phyloP scores from a whole-genome alignment of 2,113 vertebrate genomes.

The Gulo gulo region DNA sequence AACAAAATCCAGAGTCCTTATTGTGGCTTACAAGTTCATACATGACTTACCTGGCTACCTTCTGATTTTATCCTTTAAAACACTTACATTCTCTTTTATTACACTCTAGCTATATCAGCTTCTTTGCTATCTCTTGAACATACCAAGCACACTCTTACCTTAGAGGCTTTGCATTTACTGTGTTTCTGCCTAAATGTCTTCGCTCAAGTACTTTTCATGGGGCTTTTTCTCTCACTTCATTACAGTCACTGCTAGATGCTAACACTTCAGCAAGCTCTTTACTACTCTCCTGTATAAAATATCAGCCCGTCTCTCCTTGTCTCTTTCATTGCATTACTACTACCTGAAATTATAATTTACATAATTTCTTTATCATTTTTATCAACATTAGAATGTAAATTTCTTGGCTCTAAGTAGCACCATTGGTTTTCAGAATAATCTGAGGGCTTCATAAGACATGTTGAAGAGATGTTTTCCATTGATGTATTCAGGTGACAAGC shows the following conservation, averaged over 20 bases:
- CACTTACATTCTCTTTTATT: neutral
- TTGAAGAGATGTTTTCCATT: neutral
- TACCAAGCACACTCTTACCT: neutral
- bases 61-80: neutral
- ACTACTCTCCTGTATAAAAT: neutral
- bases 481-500: neutral
- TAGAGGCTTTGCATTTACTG: neutral
- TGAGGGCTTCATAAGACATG: neutral
- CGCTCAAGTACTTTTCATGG: neutral
- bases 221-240: neutral
- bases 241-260: neutral
- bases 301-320: neutral
- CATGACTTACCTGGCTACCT: neutral
- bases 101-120: neutral
- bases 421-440: slow-evolving; percentile 5
- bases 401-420: neutral
- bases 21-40: neutral
- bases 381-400: neutral
- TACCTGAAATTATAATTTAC: neutral
- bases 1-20: neutral
- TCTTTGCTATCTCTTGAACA: neutral
- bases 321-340: neutral
- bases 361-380: neutral
- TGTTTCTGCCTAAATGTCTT: neutral
- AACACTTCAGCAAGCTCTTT: neutral